Base-by-base conservation (phyloP, 2,113 vertebrate species). In the Tragulus kanchil region DNA sequence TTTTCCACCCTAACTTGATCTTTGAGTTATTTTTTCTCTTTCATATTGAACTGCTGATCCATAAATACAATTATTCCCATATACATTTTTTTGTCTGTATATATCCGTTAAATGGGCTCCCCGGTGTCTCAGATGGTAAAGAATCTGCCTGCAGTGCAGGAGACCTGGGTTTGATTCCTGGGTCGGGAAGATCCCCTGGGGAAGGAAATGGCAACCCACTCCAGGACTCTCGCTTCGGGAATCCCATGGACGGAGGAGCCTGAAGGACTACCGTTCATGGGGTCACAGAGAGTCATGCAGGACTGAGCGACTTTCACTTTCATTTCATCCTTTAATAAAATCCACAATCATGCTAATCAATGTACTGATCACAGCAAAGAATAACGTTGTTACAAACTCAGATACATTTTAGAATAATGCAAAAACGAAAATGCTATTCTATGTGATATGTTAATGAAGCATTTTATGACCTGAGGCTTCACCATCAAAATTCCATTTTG, bases 391-490 rank as follows among this genome's bases (percentile, higher is more conserved):
- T 96, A 93, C 94, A 93, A 94, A 96, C 36, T 85, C 89, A 50
- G 86, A 85, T 97, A 90, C 87, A 95, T 96, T 95, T 95, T 79
- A 93, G 71, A 96, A 91, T 90, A 96, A 94, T 64, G 85, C 59
- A 93, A 84, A 97, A 78, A 97, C 64, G 84, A 95, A 97, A 96
- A 15, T 89, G 94, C 94, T 91, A 48, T 67, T 97, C 56, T 93
- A 54, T 90, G 71, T 83, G 81, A 69, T 96, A 98, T 97, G 93
- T n/a, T 98, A 97, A 98, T 97, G 93, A 97, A 75, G 61, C 87
- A 84, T 95, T 97, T 97, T 97, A 97, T 96, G 96, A 97, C 95
- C 85, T 45, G 81, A 94, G 92, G 90, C 82, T 98, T 97, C 45
- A 50, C 83, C 45, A 90, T 97, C 92, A 96, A 91, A 97, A 96